phyloP scores from a whole-genome alignment of 2,113 vertebrate species.

The Turnix velox region DNA sequence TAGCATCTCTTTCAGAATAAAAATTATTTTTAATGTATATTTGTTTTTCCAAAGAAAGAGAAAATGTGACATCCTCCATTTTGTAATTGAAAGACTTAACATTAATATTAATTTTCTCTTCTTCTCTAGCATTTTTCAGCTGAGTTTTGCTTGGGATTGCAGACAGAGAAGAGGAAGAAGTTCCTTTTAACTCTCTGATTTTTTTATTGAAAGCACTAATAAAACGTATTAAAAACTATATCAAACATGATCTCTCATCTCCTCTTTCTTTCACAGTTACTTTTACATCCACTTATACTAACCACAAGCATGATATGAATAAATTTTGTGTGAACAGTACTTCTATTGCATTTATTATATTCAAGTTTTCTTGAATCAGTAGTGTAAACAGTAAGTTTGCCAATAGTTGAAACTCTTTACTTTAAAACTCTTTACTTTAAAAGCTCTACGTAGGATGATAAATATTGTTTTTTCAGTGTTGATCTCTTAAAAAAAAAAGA shows the following conservation, averaged over 20 bases:
- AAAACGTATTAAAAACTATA: neutral
- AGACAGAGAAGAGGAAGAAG: fast-evolving
- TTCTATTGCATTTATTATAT: neutral
- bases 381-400: neutral
- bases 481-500: neutral
- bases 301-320: neutral
- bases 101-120: neutral
- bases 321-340: neutral
- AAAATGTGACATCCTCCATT: neutral
- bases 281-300: neutral
- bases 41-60: neutral
- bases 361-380: neutral
- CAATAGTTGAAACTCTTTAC: neutral
- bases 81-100: neutral
- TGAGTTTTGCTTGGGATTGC: neutral
- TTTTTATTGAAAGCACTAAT: neutral
- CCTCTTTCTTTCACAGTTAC: neutral
- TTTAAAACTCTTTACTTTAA: neutral
- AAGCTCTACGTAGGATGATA: neutral
- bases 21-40: neutral
- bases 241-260: neutral
- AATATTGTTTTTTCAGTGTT: neutral
- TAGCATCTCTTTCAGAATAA: neutral
- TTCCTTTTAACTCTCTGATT: neutral
- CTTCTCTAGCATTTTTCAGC: neutral